Percentiles rank a stretch among this genome's conserved stretches.
Conservation (phyloP, 2,888 invertebrate species). For the Cosmia trapezina region DNA sequence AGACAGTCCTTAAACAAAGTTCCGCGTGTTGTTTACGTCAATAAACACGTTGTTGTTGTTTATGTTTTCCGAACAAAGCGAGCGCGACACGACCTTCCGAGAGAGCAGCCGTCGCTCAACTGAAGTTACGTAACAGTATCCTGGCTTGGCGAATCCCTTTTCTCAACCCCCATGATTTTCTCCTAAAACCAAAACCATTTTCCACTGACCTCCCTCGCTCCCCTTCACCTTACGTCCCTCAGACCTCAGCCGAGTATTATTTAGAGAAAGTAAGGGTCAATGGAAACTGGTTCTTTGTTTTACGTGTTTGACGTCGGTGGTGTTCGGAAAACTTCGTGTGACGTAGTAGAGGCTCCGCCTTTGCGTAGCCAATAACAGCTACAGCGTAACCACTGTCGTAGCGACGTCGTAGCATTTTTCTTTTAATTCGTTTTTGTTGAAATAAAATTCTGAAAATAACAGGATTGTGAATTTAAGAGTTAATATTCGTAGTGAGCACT, state of each 20-base stretch:
- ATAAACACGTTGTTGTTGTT: slow-evolving; percentile 89
- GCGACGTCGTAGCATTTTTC: slow-evolving; percentile 45
- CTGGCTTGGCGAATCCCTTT: slow-evolving; percentile 84
- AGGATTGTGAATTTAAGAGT: not conserved
- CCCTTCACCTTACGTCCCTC: slow-evolving; percentile 16
- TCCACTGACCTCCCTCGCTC: slow-evolving; percentile 69
- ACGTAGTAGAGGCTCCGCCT: slow-evolving; percentile 81
- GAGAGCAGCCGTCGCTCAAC: slow-evolving; percentile 79
- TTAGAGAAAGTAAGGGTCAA: slow-evolving; percentile 64
- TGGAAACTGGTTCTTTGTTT: slow-evolving; percentile 66
- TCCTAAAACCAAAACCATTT: slow-evolving; percentile 66
- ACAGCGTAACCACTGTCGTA: slow-evolving; percentile 68
- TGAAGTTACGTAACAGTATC: slow-evolving; percentile 87
- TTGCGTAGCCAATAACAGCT: slow-evolving; percentile 71
- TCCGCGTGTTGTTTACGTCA: slow-evolving; percentile 83
- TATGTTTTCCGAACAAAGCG: slow-evolving; percentile 75
- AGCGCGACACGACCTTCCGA: slow-evolving; percentile 76
- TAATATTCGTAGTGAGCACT: not conserved
- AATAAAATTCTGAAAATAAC: not conserved
- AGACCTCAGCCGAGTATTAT: not conserved
- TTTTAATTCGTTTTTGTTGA: slow-evolving; percentile 29
- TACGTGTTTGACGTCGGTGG: slow-evolving; percentile 68
- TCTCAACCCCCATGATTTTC: slow-evolving; percentile 78
- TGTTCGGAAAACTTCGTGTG: slow-evolving; percentile 80
- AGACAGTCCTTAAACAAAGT: slow-evolving; percentile 71